A percentile compares a stretch with the other conserved stretches of the same genome.
These are phyloP conservation scores for Hirudo medicinalis DNA, from an alignment of 1,140 invertebrate genomes.

Conservation along the genomic window DNA sequence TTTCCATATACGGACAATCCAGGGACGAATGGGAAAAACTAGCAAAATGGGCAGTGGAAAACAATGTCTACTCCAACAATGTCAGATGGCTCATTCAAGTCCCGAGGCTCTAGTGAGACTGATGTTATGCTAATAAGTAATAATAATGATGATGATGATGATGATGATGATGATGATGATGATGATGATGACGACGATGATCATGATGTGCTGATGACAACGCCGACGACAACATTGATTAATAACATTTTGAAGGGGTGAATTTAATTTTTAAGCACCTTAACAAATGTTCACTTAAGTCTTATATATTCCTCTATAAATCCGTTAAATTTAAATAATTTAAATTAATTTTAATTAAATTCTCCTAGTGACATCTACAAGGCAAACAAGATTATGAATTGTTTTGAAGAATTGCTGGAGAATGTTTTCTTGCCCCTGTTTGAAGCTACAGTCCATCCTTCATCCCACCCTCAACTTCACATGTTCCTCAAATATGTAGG, in stretches of 20 bases:
- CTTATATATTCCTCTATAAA: no score
- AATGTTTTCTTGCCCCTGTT: conserved; percentile 94
- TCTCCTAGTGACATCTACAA: conserved; percentile 84
- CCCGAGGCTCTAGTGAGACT: conserved; percentile 77
- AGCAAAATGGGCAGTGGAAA: conserved; percentile 51
- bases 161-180: no score
- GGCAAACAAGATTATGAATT: conserved; percentile 79
- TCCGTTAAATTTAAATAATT: no score
- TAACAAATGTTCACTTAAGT: no score
- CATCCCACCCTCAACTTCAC: conserved; percentile 80
- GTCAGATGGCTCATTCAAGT: conserved; percentile 94
- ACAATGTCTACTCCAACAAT: conserved; percentile 76
- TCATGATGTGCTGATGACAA: no score
- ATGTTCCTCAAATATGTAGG: conserved; percentile 72
- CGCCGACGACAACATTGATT: no score
- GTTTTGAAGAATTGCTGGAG: conserved; percentile 86
- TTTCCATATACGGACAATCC: conserved; percentile 95
- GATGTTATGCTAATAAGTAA: background rate
- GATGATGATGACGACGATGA: no score
- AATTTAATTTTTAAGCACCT: no score
- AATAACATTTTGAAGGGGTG: no score
- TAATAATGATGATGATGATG: no score
- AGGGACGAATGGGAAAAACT: conserved; percentile 89
- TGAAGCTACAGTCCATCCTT: conserved; percentile 69
- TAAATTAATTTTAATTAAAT: no score